Evolutionary conservation across 2,888 invertebrate species (phyloP), one percentile per base, ranked within the genome.

Genomic region (Dasysyrphus tricinctus): DNA sequence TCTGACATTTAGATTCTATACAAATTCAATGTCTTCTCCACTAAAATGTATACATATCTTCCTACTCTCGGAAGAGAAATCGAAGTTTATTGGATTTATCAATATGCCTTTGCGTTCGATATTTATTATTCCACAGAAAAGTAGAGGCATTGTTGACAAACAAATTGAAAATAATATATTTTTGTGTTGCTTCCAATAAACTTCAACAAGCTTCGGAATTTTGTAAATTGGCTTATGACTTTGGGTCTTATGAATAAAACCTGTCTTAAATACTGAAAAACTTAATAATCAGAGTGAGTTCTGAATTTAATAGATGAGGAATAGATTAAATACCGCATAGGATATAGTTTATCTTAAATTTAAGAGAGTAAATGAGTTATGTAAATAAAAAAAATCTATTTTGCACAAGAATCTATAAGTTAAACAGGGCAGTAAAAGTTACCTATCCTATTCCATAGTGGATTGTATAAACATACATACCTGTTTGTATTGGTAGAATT

Each of bases 401-500:
- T 11, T 37, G 14, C 32, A 16, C 14, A 19, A 24, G 24, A 3
- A 24, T 24, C 24, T 24, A 49, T 9, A 12, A 67, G 9, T 51
- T 2, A 37, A 65, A 63, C n/a, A 29, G 42, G 63, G 9, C 29
- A 29, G 0, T 16, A 11, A 16, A 47, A 16, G 32, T 44, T 29
- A 6, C 63, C 5, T 16, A 29, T 8, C 14, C 6, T 6, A 6
- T 47, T n/a, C n/a, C n/a, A n/a, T 12, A 1, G 12, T 7, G 5
- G 24, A 12, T 7, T 12, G n/a, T n/a, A 2, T 49, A 47, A 3
- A 72, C 1, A 56, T 74, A 47, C 90, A 89, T 83, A 91, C 91
- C 91, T 91, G 91, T 85, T 89, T 90, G 90, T 89, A 90, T 89
- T 82, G 91, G 91, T 77, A 90, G 91, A 73, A 90, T 90, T 70